Base-by-base conservation (phyloP, 2,888 invertebrate species). In the Pseudanteris insignis region DNA sequence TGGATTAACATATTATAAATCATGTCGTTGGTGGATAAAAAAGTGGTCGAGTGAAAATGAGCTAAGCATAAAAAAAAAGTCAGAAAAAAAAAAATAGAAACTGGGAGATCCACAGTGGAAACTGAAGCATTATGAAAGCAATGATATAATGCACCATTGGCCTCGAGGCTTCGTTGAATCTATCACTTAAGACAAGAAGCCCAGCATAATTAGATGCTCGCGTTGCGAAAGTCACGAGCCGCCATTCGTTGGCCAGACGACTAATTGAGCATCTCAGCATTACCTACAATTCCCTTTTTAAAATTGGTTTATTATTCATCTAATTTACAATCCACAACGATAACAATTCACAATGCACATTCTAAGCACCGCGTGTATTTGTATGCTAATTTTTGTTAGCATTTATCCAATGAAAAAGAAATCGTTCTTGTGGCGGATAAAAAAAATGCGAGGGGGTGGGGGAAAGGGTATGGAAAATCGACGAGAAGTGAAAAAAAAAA, bases 241-340 rank as follows among this genome's bases (percentile, higher is more conserved):
- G 36, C 60, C 53, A 65, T 51, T 51, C 63, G 67, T 65, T 62
- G 55, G 60, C 44, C 62, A 54, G 59, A 66, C 62, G 66, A 65
- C 46, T 59, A 65, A 68, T 67, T 63, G 60, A 64, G 34, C 58
- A 65, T 64, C 63, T 60, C 47, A 33, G 47, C 51, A 47, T 65
- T 65, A 58, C 65, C 61, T 58, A 60, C 61, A 64, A 66, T 67
- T 63, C 63, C 63, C 61, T 64, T 63, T 61, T 58, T 63, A 67
- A 71, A 72, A 74, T 72, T 71, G 67, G 66, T 70, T 68, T 68
- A 68, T 72, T 69, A 70, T 66, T 55, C 57, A 43, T 33, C 44
- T 58, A 44, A 50, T 44, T 58, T 58, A 48, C 50, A 33, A 58
- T 43, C 44, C 33, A 28, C 48, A 50, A 40, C 37, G 36, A 33